Percentiles rank a stretch among this genome's conserved stretches.
phyloP scores from a whole-genome alignment of 2,113 vertebrate genomes.

The Thunnus maccoyii region DNA sequence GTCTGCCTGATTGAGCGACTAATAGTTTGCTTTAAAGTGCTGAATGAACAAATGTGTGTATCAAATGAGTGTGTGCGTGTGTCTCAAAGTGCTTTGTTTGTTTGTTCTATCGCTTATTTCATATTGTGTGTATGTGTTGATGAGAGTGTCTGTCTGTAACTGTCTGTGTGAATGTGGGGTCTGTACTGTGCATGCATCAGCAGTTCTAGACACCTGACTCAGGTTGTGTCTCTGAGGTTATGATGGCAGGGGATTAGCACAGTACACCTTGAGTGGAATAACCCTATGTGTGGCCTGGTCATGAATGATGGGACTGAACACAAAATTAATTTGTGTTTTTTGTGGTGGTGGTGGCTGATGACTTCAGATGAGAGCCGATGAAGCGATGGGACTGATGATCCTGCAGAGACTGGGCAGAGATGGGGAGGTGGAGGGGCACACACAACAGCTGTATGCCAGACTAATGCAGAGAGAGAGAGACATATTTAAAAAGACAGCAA shows the following conservation, averaged over 20 bases:
- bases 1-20: conserved; percentile 80
- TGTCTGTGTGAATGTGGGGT: conserved; percentile 31
- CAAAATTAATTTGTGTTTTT: no score
- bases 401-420: no score
- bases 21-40: conserved; percentile 82
- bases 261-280: conserved; percentile 53
- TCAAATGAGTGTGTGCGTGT: conserved; percentile 36
- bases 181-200: conserved; percentile 53
- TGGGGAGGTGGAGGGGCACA: no score
- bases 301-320: no score
- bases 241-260: conserved; percentile 32
- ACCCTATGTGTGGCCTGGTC: conserved; percentile 30
- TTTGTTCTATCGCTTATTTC: conserved; percentile 65
- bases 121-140: conserved; percentile 45
- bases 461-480: no score
- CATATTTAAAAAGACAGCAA: no score
- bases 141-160: conserved; percentile 33
- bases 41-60: conserved; percentile 70
- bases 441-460: no score
- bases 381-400: no score
- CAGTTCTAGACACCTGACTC: conserved; percentile 45
- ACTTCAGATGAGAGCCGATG: no score
- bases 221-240: conserved; percentile 47
- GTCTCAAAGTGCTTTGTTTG: conserved; percentile 63
- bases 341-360: no score